A percentile compares a stretch with the other conserved stretches of the same genome.
These are phyloP conservation scores for Callinectes sapidus DNA, from an alignment of 2,888 invertebrate species.

Conservation along the genomic window DNA sequence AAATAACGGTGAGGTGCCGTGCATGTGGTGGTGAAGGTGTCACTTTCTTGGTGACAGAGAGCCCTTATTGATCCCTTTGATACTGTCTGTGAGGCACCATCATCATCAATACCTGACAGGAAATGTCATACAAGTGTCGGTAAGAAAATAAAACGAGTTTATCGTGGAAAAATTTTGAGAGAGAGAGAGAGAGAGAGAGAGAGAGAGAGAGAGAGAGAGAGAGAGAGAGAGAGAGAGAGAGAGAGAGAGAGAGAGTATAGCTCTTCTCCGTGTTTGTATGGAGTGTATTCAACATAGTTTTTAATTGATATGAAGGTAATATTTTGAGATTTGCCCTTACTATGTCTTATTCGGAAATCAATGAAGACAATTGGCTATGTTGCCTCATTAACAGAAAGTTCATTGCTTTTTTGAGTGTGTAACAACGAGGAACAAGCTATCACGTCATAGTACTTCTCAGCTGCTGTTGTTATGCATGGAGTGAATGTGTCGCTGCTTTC, in stretches of 20 bases:
- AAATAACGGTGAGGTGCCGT: not conserved
- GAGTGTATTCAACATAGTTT: not conserved
- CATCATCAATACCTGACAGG: not conserved
- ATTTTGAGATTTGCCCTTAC: not conserved
- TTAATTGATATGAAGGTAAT: not conserved
- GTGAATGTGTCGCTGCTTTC: too few species aligned
- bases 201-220: too few species aligned
- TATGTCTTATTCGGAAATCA: not conserved
- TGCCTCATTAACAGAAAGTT: not conserved
- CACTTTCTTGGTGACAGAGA: not conserved
- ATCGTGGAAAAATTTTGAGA: too few species aligned
- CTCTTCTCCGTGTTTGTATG: too few species aligned
- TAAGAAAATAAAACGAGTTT: not conserved
- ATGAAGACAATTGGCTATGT: not conserved
- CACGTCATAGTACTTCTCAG: too few species aligned
- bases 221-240: too few species aligned
- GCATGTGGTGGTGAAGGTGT: not conserved
- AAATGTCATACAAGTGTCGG: not conserved
- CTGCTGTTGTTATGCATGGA: too few species aligned
- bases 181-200: too few species aligned
- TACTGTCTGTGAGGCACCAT: not conserved
- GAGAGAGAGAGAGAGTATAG: too few species aligned
- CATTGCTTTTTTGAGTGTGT: not conserved
- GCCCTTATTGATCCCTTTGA: not conserved
- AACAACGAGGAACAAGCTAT: too few species aligned